Conservation (phyloP, 2,113 vertebrate genomes). For the Pica pica region DNA sequence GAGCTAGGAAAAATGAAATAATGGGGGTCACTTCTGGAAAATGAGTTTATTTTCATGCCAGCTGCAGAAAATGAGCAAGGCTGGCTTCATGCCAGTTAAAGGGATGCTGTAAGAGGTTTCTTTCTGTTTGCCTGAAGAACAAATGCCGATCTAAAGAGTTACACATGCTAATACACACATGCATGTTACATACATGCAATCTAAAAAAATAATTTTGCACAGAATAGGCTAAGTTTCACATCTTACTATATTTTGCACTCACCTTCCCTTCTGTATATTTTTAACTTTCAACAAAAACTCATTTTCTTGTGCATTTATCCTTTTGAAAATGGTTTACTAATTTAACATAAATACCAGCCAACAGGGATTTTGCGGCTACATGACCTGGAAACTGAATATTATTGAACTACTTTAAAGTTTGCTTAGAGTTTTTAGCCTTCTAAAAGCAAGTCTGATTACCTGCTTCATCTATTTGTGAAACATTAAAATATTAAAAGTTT, state of each 20-base stretch:
- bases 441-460: background rate
- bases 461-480: background rate
- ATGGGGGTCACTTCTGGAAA: constrained; percentile 76
- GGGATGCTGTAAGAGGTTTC: constrained; percentile 35
- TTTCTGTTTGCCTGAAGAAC: constrained; percentile 34
- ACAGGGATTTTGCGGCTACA: background rate
- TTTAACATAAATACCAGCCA: background rate
- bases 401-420: background rate
- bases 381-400: background rate
- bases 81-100: constrained; percentile 68
- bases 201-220: background rate
- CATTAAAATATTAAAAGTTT: constrained; percentile 23
- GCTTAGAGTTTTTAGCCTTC: background rate
- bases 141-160: constrained; percentile 34
- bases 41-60: constrained; percentile 77
- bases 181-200: background rate
- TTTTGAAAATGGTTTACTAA: background rate
- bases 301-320: background rate
- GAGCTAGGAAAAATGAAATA: constrained; percentile 75
- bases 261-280: background rate
- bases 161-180: background rate
- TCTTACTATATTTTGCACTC: background rate
- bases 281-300: background rate
- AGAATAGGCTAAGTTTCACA: background rate
- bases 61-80: constrained; percentile 73